Evolutionary conservation across 35 echinoderm and acorn worm species (phyloP), one percentile per base, ranked within the genome.

Genomic region (Holothuria glaberrima): DNA sequence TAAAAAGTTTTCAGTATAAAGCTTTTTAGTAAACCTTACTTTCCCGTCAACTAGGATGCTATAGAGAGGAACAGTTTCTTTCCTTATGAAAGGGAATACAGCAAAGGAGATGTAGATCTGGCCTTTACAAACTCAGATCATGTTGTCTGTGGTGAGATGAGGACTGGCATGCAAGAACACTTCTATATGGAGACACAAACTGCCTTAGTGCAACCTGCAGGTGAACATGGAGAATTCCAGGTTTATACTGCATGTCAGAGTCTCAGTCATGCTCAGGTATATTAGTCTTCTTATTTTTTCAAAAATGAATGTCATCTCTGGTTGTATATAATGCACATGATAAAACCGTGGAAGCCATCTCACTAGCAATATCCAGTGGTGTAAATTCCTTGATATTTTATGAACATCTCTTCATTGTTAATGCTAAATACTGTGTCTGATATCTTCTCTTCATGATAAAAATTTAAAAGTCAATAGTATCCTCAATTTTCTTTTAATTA

Each of bases 181-280:
- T 91, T 84, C 56, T 91, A 91, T 59, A 73, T 91, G 90, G 90
- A 91, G 48, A 70, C 90, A 9, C 90, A 91, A 41, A 20, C 26
- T 29, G 59, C 63, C 21, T 6, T 86, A 32, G 90, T 71, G 1
- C 0, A 30, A 48, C 90, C 90, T 18, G 34, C 25, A 34, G 71
- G 70, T 25, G 90, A 86, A 74, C 78, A 82, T 20, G 63, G 79
- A 26, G 90, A 67, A 33, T 68, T 91, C 24, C 45, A 83, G 41
- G 80, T 91, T 5, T 3, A 70, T 63, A 5, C 80, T 33, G 45
- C 90, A 0, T 16, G 21, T 5, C 90, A 91, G 90, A 29, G 21
- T 68, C 17, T 91, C 3, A 33, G 50, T 69, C 9, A 1, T 24
- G 46, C 68, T 0, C 90, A 91, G 90, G 90, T 91, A 50, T 41